Evolutionary conservation across 2,888 invertebrate species (phyloP).

Genomic region (Urechis unicinctus): DNA sequence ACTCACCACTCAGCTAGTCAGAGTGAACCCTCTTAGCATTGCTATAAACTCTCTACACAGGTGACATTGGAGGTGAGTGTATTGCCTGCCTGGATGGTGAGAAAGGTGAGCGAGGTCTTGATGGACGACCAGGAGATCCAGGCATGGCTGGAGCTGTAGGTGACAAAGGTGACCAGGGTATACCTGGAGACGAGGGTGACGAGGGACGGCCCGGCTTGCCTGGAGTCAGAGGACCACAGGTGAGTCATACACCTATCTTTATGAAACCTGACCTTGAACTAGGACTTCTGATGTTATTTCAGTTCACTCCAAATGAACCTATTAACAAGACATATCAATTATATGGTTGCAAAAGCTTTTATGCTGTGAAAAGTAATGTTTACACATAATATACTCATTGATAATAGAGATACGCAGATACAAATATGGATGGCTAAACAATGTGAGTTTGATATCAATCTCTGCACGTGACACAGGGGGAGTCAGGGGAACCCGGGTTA

Average conservation of each 20-base stretch:
- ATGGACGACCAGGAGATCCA: constrained; percentile 8
- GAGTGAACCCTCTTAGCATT: no score
- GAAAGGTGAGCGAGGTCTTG: constrained; percentile 22
- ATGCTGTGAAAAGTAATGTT: no score
- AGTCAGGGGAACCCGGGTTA: constrained; percentile 34
- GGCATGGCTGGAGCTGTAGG: constrained; percentile 11
- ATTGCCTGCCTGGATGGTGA: constrained; percentile 14
- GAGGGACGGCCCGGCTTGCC: constrained; percentile 7
- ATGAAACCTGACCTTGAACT: no score
- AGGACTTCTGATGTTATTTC: not conserved
- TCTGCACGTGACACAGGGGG: no score
- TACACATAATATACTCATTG: no score
- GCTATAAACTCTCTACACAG: no score
- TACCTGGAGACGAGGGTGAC: constrained; percentile 12
- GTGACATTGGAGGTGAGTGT: constrained; percentile 18
- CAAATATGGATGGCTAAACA: no score
- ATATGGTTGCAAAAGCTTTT: no score
- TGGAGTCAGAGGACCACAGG: constrained; percentile 6
- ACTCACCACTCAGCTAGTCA: no score
- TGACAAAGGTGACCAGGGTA: constrained; percentile 11
- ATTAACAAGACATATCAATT: not conserved
- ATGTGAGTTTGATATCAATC: no score
- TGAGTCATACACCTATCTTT: constrained; percentile 2
- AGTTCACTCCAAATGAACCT: no score
- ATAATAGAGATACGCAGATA: no score